Evolutionary conservation across 2,113 vertebrate species (phyloP).

Genomic region (Gnathonemus echidnorhynchus): DNA sequence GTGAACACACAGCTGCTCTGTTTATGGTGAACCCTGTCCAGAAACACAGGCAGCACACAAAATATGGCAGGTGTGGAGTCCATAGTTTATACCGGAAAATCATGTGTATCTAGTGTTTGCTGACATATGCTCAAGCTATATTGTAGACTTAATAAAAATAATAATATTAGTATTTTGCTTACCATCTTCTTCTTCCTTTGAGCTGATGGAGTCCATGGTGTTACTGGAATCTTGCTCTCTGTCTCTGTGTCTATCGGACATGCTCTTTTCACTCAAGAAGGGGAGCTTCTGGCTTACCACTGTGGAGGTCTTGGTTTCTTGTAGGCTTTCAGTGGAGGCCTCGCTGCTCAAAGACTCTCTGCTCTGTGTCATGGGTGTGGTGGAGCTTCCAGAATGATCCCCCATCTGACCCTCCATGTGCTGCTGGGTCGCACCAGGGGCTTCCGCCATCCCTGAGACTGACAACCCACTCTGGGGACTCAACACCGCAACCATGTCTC

Average conservation of each 20-base stretch:
- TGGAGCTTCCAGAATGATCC: constrained; percentile 46
- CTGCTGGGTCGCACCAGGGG: constrained; percentile 32
- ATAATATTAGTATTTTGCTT: constrained; percentile 46
- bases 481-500: constrained; percentile 4
- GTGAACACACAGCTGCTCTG: not conserved
- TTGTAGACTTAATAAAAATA: not conserved
- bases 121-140: not conserved
- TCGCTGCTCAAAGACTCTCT: constrained; percentile 42
- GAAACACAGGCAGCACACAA: not conserved
- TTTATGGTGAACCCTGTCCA: not conserved
- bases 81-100: not conserved
- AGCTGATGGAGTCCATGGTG: constrained; percentile 52
- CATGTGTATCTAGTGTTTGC: not conserved
- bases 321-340: constrained; percentile 43
- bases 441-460: constrained; percentile 19
- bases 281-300: constrained; percentile 36
- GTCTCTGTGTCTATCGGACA: constrained; percentile 37
- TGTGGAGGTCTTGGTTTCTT: constrained; percentile 18
- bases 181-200: constrained; percentile 67
- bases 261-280: constrained; percentile 42
- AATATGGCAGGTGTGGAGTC: not conserved
- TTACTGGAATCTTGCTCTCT: constrained; percentile 39
- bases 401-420: constrained; percentile 39
- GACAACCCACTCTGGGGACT: constrained; percentile 15
- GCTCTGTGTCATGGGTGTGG: constrained; percentile 51